These are phyloP conservation scores for Emmelina monodactyla DNA, from an alignment of 2,888 invertebrate species.

Conservation along the genomic window DNA sequence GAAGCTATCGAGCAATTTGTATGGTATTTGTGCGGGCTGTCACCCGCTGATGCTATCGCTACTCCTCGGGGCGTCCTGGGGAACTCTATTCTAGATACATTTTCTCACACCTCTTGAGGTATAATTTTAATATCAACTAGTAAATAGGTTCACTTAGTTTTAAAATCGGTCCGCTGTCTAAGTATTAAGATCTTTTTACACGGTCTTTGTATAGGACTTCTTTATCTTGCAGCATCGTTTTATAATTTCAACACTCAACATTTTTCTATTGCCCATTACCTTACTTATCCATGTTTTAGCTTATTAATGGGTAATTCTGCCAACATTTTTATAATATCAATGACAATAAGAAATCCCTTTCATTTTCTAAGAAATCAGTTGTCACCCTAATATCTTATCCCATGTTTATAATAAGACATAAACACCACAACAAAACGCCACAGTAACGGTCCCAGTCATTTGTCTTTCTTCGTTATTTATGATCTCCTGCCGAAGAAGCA, in stretches of 20 bases:
- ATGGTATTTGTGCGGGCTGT: conserved; percentile 65
- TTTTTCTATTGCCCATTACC: too few relatives aligned
- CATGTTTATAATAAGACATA: conserved; percentile 58
- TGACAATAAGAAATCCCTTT: too few relatives aligned
- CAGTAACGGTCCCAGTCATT: conserved; percentile 61
- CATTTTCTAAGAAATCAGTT: conserved; percentile 1
- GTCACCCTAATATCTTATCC: conserved; percentile 21
- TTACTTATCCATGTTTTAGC: too few relatives aligned
- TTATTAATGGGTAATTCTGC: too few relatives aligned
- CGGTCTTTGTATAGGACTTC: too few relatives aligned
- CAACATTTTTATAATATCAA: too few relatives aligned
- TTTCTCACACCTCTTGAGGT: conserved; percentile 54
- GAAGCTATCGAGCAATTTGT: conserved; percentile 64
- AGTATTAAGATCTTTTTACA: too few relatives aligned
- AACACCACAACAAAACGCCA: conserved; percentile 57
- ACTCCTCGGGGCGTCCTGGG: conserved; percentile 47
- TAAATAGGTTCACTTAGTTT: conserved; percentile 6
- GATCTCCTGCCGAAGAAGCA: conserved; percentile 52
- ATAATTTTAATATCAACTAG: conserved; percentile 11
- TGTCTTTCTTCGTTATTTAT: conserved; percentile 60
- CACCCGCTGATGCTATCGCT: conserved; percentile 58
- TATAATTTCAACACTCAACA: too few relatives aligned
- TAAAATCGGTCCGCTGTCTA: too few relatives aligned
- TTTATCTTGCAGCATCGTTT: too few relatives aligned
- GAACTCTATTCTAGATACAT: conserved; percentile 41